Base-by-base conservation (phyloP, 2,888 invertebrate genomes). In the Chrysolina americana region DNA sequence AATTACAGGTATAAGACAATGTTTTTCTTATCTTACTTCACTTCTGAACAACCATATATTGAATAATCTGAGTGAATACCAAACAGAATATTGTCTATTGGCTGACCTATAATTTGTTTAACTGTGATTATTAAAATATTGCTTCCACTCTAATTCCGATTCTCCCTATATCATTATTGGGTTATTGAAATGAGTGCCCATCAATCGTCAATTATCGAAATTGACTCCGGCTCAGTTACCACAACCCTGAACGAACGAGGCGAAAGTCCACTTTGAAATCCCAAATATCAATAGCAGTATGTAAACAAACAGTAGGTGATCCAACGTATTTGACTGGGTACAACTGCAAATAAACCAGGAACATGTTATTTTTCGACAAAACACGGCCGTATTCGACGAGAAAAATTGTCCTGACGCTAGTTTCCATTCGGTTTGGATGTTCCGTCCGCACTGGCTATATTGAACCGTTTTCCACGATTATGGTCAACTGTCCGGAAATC, bases 331-430 rank as follows among this genome's bases (percentile, higher is more conserved):
- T 15, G 21, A n/a, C n/a, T n/a, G n/a, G n/a, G n/a, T n/a, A n/a
- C n/a, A n/a, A 53, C 17, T 17, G 21, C 59, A 28, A 23, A 59
- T 23, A 23, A n/a, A 59, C 59, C 59, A 59, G 28, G 23, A 6
- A 11, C 17, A 17, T 19, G 11, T 17, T 19, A 23, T 59, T 28
- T 4, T 28, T 28, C 59, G 28, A 10, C 28, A 15, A n/a, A 23
- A 59, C 28, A 13, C 8, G 15, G 23, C 28, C n/a, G 15, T 2
- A 28, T 23, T 59, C 15, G 13, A 28, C 23, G 4, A n/a, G n/a
- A 59, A 59, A 59, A 59, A 59, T 28, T 59, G 28, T 13, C 11
- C 23, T 1, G 28, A 59, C 28, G 59, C 28, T 59, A 59, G 28
- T 59, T 59, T 59, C 5, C 8, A 0, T 59, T 9, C 21, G 53